Base-by-base conservation (phyloP, 2,113 vertebrate species). In the Corapipo altera region DNA sequence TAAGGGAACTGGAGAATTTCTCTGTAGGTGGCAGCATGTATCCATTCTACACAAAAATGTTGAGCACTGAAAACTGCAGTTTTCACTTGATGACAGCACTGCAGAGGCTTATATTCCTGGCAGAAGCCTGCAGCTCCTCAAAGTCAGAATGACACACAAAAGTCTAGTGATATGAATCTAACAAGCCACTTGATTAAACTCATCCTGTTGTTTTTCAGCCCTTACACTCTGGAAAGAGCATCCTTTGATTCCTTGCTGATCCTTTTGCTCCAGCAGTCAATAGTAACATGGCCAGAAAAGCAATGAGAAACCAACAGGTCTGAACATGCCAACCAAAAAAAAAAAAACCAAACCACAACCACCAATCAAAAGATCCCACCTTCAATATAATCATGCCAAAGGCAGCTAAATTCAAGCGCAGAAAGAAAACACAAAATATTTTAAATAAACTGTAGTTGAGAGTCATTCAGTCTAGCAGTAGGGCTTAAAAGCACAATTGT, bases 11-110 rank as follows among this genome's bases (percentile, higher is more conserved):
- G 43, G 26, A 80, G 19, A 44, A 28, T 26, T 26, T 27, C 32
- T 57, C 24, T 51, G 33, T 15, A 77, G 57, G n/a, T 58, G 27
- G 41, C n/a, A 84, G 51, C 62, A 43, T 1, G 2, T 52, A 30
- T n/a, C 71, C 74, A 8, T 30, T 9, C 65, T 55, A 39, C 12
- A 11, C 15, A n/a, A 78, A 66, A 58, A 49, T 12, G 17, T 49
- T 49, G 20, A 54, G 49, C 0, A 0, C 33, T 16, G 32, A 44
- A 80, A 46, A 30, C 5, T 22, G 27, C 35, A 6, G 1, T 61
- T 92, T 61, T 62, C 24, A 66, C 14, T 20, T 52, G 28, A 9
- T 51, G 43, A 35, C 6, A 72, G 39, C 18, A 27, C 49, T 57
- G 69, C 37, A 72, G 33, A 51, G 32, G 70, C 3, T 0, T 28